Base-by-base conservation (phyloP, 2,797 vertebrate genomes). In the Falco columbarius region DNA sequence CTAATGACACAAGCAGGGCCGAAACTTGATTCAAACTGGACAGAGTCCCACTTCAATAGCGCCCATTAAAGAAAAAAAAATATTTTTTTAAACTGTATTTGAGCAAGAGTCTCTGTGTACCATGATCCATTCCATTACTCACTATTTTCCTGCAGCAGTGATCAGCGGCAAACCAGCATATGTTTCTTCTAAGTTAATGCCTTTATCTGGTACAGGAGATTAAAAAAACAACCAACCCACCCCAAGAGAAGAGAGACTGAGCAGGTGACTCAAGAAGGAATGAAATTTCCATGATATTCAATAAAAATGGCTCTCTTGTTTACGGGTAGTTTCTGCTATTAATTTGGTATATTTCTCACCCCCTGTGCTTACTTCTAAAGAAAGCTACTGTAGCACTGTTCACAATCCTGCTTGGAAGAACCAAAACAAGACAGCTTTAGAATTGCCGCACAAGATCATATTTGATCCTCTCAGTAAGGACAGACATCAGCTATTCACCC, bases 341-440 rank as follows among this genome's bases (percentile, higher is more conserved):
- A 9, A 49, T 56, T 67, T 19, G 68, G 44, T 22, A 9, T 47
- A 20, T 74, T 87, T 62, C 67, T 82, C 18, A 13, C 23, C 42
- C 66, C 62, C 40, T 19, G 30, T 21, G 55, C 52, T 76, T 55
- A 27, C 40, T 89, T 72, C 56, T 24, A 26, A 61, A 89, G 89
- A 44, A 62, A 59, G 47, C 40, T 30, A 12, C 85, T 89, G 79
- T 30, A 68, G 71, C 54, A 2, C 67, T 93, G 92, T 34, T 88
- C 68, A 65, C 62, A 74, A 24, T 16, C 72, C 93, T 58, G 81
- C 81, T 47, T 81, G 84, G 79, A 86, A 61, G 80, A 85, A 4
- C 1, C 82, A 7, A 81, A 92, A 91, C 89, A 95, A 95, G 81
- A n/a, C 91, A 66, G 89, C 81, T 92, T 92, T 51, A 73, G 86